phyloP scores from a whole-genome alignment of 2,113 vertebrate species.

The Triplophysa dalaica region DNA sequence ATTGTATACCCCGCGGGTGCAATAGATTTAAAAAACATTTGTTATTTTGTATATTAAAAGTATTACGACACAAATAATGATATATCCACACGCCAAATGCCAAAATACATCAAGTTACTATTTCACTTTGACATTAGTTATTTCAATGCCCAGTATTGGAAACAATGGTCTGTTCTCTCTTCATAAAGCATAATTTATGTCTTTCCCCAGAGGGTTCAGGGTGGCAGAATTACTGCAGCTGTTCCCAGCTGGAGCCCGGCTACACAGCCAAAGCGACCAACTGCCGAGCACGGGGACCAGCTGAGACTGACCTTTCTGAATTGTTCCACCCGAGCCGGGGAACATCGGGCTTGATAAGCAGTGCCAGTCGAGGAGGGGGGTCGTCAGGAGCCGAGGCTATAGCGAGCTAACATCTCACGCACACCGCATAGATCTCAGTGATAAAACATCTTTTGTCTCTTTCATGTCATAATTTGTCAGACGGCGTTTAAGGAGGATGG shows the following conservation, averaged over 20 bases:
- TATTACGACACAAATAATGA: background rate
- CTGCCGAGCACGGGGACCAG: slow-evolving; percentile 53
- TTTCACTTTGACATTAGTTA: slow-evolving; percentile 3
- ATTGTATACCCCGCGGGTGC: background rate
- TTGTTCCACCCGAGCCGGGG: slow-evolving; percentile 53
- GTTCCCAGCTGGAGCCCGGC: slow-evolving; percentile 51
- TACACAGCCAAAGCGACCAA: slow-evolving; percentile 40
- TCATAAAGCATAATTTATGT: slow-evolving; percentile 53
- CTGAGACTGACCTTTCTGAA: slow-evolving; percentile 67
- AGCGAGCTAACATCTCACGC: background rate
- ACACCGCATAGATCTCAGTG: slow-evolving; percentile 37
- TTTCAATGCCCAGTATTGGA: slow-evolving; percentile 31
- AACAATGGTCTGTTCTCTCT: slow-evolving; percentile 44
- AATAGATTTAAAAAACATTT: background rate
- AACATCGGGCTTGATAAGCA: slow-evolving; percentile 61
- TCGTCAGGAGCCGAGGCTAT: slow-evolving; percentile 2
- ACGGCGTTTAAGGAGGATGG: slow-evolving; percentile 39
- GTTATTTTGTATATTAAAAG: background rate
- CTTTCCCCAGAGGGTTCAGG: slow-evolving; percentile 30
- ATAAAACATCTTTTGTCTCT: slow-evolving; percentile 52
- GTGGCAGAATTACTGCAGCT: slow-evolving; percentile 55
- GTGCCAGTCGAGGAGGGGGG: slow-evolving; percentile 49
- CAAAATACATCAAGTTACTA: background rate
- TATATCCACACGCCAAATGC: background rate
- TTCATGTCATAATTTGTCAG: slow-evolving; percentile 54